Base-by-base conservation (phyloP, 1,140 invertebrate species). In the Eriosoma lanigerum region DNA sequence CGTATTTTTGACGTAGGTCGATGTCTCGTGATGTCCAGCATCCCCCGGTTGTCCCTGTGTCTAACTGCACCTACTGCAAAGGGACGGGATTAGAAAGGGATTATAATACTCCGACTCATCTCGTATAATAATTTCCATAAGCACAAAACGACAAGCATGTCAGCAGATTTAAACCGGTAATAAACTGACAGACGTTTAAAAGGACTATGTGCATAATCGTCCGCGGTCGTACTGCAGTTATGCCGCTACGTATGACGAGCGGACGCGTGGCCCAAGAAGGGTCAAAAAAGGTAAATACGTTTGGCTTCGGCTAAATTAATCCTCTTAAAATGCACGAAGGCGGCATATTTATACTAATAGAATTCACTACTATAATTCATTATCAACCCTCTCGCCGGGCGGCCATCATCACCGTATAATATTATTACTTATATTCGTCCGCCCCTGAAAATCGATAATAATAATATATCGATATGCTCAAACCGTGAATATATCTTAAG, bases 271-370 rank as follows among this genome's bases (percentile, higher is more conserved):
- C 3, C 73, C 52, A 58, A 46, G 56, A 60, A 78, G 75, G 75
- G 75, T 58, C 56, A 56, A 62, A 78, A 78, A 78, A 78, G 75
- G 75, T 78, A 78, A 62, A 78, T 78, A 78, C 75, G 75, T 78
- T 78, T 60, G 75, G 72, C 72, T 75, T 75, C 72, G 73, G 75
- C 75, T 56, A 46, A 62, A 62, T 78, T 78, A 78, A 78, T 78
- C 75, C 75, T 78, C 75, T 78, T 78, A 78, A 78, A 62, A 62
- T 56, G 56, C 75, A 56, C 50, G 38, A 44, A 56, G 72, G 52
- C 72, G 52, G 54, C 73, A 62, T 60, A 78, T 78, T 78, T 78
- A 78, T 78, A 62, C 56, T 78, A 78, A 78, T 78, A 78, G 75
- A 78, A 78, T 76, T 24, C 54, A 56, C 72, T 58, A 52, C 75